Base-by-base conservation (phyloP, 2,888 invertebrate genomes). In the Philaethria dido region DNA sequence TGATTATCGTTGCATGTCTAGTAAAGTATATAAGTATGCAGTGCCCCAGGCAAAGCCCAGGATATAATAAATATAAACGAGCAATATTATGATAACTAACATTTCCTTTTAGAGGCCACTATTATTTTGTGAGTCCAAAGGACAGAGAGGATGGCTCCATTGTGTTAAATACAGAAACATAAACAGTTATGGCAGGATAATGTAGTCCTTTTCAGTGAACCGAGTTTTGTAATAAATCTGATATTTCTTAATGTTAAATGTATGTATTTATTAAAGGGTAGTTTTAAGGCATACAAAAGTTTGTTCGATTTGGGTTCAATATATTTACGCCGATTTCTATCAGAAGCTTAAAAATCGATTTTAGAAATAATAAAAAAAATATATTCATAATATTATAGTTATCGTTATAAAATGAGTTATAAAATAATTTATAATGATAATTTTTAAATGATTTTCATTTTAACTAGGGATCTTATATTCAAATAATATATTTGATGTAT, bases 141-240 rank as follows among this genome's bases (percentile, higher is more conserved):
- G 52, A 54, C 18, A 33, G 52, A 18, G 42, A 42, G 50, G 42
- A 62, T 25, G 16, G 44, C 18, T 62, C 29, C 42, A 54, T 50
- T 33, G 29, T 62, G 29, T 54, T 54, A 62, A 62, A 62, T 62
- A 62, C 29, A 52, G 42, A 22, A 50, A 52, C 29, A 25, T 62
- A 36, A 33, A 54, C 54, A 29, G 42, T 62, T 20, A 62, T 13
- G 50, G 42, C 42, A 42, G 52, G 25, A 20, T 63, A 61, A 36
- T 48, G 47, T 48, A 48, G 20, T 20, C 48, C 20, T 16, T 22
- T 25, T 5, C 25, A 44, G 9, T 42, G n/a, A 42, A 22, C n/a
- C 14, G 22, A n/a, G n/a, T 5, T 25, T n/a, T n/a, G 11, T n/a
- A 16, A n/a, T 57, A 57, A 39, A n/a, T 42, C 20, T 42, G n/a